Percentiles rank a stretch among this genome's conserved stretches.
These are phyloP conservation scores for Leptinotarsa haldemani DNA, from an alignment of 2,888 invertebrate genomes.

Conservation along the genomic window DNA sequence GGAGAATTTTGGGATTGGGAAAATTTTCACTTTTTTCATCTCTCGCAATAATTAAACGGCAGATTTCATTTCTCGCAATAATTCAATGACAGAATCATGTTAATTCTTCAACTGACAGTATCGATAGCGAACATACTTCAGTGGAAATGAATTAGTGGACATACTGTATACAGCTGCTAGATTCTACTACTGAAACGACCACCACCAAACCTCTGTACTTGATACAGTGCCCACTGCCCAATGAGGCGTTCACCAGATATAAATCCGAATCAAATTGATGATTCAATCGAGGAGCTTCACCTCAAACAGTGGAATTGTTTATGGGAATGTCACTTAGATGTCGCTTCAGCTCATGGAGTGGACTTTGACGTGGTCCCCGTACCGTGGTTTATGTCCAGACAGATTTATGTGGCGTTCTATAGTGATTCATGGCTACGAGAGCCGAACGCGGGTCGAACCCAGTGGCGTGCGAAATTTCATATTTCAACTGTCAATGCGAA, in stretches of 20 bases:
- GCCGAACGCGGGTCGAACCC: slow-evolving; percentile 54
- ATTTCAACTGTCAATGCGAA: slow-evolving; percentile 38
- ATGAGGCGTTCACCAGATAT: slow-evolving; percentile 37
- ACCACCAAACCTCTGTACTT: slow-evolving; percentile 3
- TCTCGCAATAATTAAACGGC: too few relatives aligned
- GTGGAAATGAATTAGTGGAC: too few relatives aligned
- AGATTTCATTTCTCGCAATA: too few relatives aligned
- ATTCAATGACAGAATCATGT: too few relatives aligned
- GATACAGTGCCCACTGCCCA: slow-evolving; percentile 36
- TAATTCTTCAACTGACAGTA: too few relatives aligned
- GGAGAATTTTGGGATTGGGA: too few relatives aligned
- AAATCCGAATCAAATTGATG: slow-evolving; percentile 57
- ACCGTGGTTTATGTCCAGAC: slow-evolving; percentile 60
- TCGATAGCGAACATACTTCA: too few relatives aligned
- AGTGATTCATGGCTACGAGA: slow-evolving; percentile 61
- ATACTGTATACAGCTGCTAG: not conserved
- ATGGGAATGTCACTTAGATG: slow-evolving; percentile 58
- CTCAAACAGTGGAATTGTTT: slow-evolving; percentile 59
- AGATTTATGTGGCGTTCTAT: slow-evolving; percentile 64
- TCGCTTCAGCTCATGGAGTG: slow-evolving; percentile 57
- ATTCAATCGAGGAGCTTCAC: slow-evolving; percentile 60
- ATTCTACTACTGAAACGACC: not conserved
- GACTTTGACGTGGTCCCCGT: slow-evolving; percentile 58
- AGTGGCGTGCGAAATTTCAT: slow-evolving; percentile 47
- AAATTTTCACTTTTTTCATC: too few relatives aligned